Evolutionary conservation across 1,140 invertebrate genomes (phyloP).

Genomic region (Leptestheria dahalacensis): DNA sequence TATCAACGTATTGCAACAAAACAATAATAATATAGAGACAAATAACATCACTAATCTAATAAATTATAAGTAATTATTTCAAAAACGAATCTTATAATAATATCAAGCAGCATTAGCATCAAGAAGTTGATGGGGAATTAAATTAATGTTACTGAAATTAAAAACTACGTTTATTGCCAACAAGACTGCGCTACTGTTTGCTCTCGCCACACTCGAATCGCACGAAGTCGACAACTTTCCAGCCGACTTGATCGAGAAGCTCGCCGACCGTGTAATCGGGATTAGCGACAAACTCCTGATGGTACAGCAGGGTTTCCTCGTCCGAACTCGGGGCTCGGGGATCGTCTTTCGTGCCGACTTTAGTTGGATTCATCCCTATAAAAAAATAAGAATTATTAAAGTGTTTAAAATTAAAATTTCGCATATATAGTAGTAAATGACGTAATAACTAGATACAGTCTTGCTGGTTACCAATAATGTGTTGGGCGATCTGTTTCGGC

Average conservation of each 20-base stretch:
- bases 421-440: neutral
- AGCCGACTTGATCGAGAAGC: constrained; percentile 45
- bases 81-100: too few species aligned
- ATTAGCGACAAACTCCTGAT: constrained; percentile 77
- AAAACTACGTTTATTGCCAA: neutral
- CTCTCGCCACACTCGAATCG: constrained; percentile 67
- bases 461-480: constrained; percentile 52
- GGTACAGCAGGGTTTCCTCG: constrained; percentile 56
- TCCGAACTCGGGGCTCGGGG: constrained; percentile 42
- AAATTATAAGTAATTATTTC: too few species aligned
- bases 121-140: too few species aligned
- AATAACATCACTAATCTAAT: too few species aligned
- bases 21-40: too few species aligned
- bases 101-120: too few species aligned
- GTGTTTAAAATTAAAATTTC: too few species aligned
- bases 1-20: too few species aligned
- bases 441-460: neutral
- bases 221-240: constrained; percentile 62
- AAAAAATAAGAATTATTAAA: too few species aligned
- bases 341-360: constrained; percentile 52
- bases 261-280: constrained; percentile 53
- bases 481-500: constrained; percentile 64
- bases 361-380: constrained; percentile 61
- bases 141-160: neutral
- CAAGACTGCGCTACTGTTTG: neutral